Evolutionary conservation across 2,113 vertebrate species (phyloP).

Genomic region (Hystrix brachyura): DNA sequence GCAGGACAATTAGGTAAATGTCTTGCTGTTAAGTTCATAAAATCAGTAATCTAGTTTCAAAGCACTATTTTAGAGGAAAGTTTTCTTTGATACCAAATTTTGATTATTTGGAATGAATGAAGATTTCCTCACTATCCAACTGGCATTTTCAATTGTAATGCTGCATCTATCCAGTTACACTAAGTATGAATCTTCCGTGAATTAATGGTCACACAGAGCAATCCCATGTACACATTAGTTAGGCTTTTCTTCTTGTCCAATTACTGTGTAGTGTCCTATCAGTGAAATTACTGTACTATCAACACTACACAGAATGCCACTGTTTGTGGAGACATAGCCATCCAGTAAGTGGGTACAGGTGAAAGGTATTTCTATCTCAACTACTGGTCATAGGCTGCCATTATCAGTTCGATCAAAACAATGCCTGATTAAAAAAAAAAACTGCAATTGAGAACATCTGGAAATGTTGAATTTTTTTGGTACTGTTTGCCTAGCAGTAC

Average conservation of each 20-base stretch:
- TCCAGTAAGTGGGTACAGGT: neutral
- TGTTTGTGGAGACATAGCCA: neutral
- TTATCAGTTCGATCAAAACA: constrained; percentile 35
- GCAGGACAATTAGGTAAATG: neutral
- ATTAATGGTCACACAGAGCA: neutral
- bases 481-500: constrained; percentile 13
- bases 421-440: constrained; percentile 33
- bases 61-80: constrained; percentile 39
- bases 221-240: neutral
- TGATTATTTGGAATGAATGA: neutral
- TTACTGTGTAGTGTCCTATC: neutral
- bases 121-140: constrained; percentile 17
- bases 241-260: neutral
- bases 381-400: neutral
- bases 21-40: neutral
- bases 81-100: neutral
- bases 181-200: constrained; percentile 31
- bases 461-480: constrained; percentile 18
- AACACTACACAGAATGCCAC: neutral
- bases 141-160: neutral
- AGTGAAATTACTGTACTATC: constrained; percentile 4
- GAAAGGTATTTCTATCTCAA: constrained; percentile 52
- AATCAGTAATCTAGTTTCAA: constrained; percentile 26
- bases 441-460: constrained; percentile 53
- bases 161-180: neutral